Base-by-base conservation (phyloP, 2,888 invertebrate species). In the Pollenia labialis region DNA sequence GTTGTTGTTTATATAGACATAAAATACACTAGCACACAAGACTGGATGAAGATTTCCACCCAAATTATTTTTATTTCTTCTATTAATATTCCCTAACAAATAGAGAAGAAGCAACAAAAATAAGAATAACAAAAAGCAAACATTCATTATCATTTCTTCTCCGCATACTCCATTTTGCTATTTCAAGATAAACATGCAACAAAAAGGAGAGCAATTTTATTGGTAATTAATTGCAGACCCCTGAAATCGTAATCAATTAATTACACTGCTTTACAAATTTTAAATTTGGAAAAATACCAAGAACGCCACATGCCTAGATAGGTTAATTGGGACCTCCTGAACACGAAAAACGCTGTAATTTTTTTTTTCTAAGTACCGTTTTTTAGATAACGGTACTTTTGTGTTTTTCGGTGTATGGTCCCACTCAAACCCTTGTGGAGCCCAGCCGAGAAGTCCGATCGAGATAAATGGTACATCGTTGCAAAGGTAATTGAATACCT, bases 171-270 rank as follows among this genome's bases (percentile, higher is more conserved):
- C 8, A 9, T 56, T 56, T 23, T 23, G 0, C 9, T 32, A 11
- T 56, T 23, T 56, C 12, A 23, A 32, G 6, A 32, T 32, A 32
- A 32, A 32, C 32, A 32, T 32, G 23, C 11, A 23, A 23, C 11
- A 23, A 23, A 56, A n/a, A 1, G 12, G 18, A 44, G 32, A 80
- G 46, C 62, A 72, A 42, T 44, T 66, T 64, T 74, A 81, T 72
- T 74, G 64, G 62, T 62, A 72, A 81, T 76, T 66, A 64, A 42
- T 48, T 54, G n/a, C 54, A 72, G 32, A 62, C 18, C n/a, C 54
- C 50, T 48, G 23, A 56, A n/a, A 50, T 32, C 32, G 32, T 32
- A 32, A 32, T 32, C 32, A 32, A 32, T 32, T n/a, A n/a, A n/a
- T n/a, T n/a, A n/a, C n/a, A n/a, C n/a, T n/a, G n/a, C n/a, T n/a